Base-by-base conservation (phyloP, 2,113 vertebrate species). In the Candoia aspera region DNA sequence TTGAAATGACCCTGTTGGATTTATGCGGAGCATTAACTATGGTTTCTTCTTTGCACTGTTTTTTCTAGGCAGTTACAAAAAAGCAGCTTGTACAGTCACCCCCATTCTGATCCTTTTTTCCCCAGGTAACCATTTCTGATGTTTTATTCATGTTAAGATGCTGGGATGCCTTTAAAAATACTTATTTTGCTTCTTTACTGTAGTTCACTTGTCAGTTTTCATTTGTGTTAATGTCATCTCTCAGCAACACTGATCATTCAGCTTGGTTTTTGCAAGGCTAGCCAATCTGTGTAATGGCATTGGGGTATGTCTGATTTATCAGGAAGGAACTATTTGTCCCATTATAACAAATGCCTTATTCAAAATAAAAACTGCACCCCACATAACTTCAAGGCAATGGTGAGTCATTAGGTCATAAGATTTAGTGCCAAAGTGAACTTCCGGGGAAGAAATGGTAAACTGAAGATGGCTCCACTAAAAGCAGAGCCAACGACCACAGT, bases 171-270 rank as follows among this genome's bases (percentile, higher is more conserved):
- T 54, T 64, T 17, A 68, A 55, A 68, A 60, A 24, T 11, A 46
- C 46, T 19, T 6, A 15, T 24, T 68, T 46, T 68, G 55, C 57
- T 90, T n/a, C 24, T 84, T 90, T 26, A 13, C 2, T 19, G 87
- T 6, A 0, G 0, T 91, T 37, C 11, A 23, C 29, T 0, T 0
- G 1, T 0, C 0, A 17, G 90, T 92, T 88, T 92, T 84, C 88
- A 91, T 62, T 17, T 15, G 53, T 33, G 87, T 91, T 60, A 10
- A 21, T 91, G 68, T 42, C 33, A 90, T 88, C 46, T 86, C 84
- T 23, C 90, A 91, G 79, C 21, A n/a, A 33, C 83, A 42, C 59
- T 57, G 91, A 57, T 85, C 58, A 86, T 60, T 64, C 59, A 11
- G n/a, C 58, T 12, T 54, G 19, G 58, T 59, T 85, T 46, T 23